A percentile compares a stretch with the other conserved stretches of the same genome.
These are phyloP conservation scores for Capreolus pygargus DNA, from an alignment of 2,113 vertebrate genomes.

Conservation along the genomic window DNA sequence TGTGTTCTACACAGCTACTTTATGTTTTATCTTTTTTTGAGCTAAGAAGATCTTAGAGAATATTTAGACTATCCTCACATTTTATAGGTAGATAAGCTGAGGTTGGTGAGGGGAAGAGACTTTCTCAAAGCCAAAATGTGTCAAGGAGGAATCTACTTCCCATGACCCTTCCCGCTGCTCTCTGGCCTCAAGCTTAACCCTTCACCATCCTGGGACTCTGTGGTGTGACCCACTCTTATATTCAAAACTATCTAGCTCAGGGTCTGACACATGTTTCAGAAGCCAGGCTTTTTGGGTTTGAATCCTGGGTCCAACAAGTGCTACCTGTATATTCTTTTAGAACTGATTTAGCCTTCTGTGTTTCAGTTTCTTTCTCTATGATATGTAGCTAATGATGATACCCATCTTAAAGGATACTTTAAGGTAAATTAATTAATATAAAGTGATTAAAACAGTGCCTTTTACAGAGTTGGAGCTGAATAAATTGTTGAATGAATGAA, in stretches of 20 bases:
- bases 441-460: background rate
- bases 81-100: background rate
- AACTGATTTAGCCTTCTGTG: background rate
- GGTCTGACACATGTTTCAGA: background rate
- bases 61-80: background rate
- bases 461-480: background rate
- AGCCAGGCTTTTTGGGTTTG: background rate
- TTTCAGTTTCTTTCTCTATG: background rate
- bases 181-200: background rate
- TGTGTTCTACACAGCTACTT: background rate
- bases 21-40: background rate
- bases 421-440: background rate
- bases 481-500: background rate
- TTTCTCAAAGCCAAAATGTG: background rate
- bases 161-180: background rate
- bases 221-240: background rate
- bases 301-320: background rate
- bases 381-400: background rate
- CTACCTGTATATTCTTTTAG: background rate
- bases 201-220: background rate
- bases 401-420: background rate
- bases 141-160: background rate
- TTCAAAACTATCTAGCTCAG: background rate
- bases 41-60: background rate
- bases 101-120: background rate